phyloP scores from a whole-genome alignment of 2,113 vertebrate genomes.

The Rynchops niger region DNA sequence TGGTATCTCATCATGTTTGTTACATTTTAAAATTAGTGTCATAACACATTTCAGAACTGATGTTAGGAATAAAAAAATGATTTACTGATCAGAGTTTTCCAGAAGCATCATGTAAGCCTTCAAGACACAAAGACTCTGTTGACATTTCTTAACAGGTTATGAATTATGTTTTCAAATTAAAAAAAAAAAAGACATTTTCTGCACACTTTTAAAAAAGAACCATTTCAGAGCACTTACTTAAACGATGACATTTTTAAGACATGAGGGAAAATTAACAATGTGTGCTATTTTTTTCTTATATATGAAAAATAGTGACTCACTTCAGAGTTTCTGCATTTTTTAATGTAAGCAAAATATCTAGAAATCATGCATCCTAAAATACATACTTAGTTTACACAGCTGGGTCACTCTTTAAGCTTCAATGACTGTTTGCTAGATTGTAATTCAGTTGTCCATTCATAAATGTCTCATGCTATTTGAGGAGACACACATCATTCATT shows the following conservation, averaged over 20 bases:
- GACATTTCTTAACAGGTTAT: not conserved
- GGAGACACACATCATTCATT: not conserved
- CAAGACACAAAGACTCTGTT: not conserved
- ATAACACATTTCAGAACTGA: not conserved
- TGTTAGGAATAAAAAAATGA: not conserved
- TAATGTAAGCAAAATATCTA: not conserved
- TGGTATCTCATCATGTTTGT: not conserved
- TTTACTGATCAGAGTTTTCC: not conserved
- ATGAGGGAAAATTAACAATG: rapidly evolving
- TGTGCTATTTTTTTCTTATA: not conserved
- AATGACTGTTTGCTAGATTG: rapidly evolving
- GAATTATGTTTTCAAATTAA: not conserved
- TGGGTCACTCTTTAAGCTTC: not conserved
- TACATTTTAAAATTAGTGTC: not conserved
- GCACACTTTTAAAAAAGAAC: not conserved
- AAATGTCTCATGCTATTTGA: not conserved
- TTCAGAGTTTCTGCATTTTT: not conserved
- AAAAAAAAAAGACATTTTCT: not conserved
- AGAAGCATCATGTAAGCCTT: not conserved
- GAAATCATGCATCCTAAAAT: not conserved
- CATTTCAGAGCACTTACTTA: not conserved
- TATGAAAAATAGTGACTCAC: not conserved
- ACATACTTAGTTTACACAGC: not conserved
- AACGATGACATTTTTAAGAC: not conserved
- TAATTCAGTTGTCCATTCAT: not conserved